Evolutionary conservation across 1,140 invertebrate genomes (phyloP).

Genomic region (Solen grandis): DNA sequence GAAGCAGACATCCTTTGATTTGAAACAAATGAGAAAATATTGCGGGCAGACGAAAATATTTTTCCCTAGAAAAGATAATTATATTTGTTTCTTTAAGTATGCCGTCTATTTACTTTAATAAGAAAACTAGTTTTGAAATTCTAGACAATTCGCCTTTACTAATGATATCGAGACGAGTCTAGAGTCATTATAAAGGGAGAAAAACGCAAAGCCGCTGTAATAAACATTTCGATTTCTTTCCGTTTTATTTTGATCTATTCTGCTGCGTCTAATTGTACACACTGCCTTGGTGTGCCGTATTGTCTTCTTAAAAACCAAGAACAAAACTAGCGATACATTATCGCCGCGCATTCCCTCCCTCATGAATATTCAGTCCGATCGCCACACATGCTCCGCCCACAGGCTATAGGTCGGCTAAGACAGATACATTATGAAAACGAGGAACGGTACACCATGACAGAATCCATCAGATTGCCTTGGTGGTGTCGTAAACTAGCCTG

Average conservation of each 20-base stretch:
- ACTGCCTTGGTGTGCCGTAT: conserved; percentile 23
- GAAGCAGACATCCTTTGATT: conserved; percentile 43
- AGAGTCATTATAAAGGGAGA: conserved; percentile 47
- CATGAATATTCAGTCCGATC: conserved; percentile 50
- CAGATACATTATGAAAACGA: conserved; percentile 56
- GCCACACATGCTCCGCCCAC: conserved; percentile 24
- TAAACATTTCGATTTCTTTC: conserved; percentile 59
- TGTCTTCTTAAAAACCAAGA: background rate
- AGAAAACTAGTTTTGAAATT: conserved; percentile 52
- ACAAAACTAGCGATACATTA: conserved; percentile 1
- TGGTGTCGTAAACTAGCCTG: conserved; percentile 54
- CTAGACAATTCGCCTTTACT: conserved; percentile 45
- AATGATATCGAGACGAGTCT: conserved; percentile 50
- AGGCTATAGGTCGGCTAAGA: conserved; percentile 35
- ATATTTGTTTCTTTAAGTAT: conserved; percentile 56
- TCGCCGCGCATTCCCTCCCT: background rate
- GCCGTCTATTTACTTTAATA: conserved; percentile 58
- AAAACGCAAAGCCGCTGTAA: conserved; percentile 55
- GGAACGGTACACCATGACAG: conserved; percentile 55
- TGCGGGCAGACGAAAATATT: conserved; percentile 50
- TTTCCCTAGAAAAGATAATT: conserved; percentile 54
- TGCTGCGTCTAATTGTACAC: conserved; percentile 53
- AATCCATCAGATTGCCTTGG: conserved; percentile 55
- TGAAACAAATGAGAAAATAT: conserved; percentile 55
- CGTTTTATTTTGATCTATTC: conserved; percentile 59